These are phyloP conservation scores for Diabrotica virgifera DNA, from an alignment of 1,140 invertebrate species.

Conservation along the genomic window DNA sequence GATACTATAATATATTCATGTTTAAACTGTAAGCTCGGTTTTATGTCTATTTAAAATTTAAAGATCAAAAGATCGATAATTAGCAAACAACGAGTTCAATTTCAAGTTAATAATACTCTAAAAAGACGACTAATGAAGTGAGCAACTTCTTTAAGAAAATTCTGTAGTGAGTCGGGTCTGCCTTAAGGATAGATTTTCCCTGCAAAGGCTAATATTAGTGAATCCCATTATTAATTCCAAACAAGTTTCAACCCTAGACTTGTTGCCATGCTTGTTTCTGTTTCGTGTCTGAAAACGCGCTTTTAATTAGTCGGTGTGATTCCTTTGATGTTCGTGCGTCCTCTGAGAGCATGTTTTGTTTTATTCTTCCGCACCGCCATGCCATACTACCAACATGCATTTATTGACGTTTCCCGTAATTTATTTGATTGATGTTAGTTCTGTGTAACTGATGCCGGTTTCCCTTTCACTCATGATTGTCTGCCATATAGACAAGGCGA, in stretches of 20 bases:
- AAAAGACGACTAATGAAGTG: not conserved
- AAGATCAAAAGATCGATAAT: too few species aligned
- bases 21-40: too few species aligned
- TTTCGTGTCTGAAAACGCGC: not conserved
- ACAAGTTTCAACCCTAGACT: not conserved
- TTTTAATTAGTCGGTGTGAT: slow-evolving; percentile 2
- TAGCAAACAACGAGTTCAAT: too few species aligned
- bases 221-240: not conserved
- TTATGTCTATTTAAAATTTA: too few species aligned
- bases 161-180: not conserved
- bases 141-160: not conserved
- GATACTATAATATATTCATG: too few species aligned
- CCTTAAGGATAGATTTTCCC: not conserved
- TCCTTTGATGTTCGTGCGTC: not conserved
- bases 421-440: not conserved
- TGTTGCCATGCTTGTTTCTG: not conserved
- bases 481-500: too few species aligned
- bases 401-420: not conserved
- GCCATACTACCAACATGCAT: not conserved
- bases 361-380: not conserved
- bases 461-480: too few species aligned
- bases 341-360: not conserved
- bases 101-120: not conserved
- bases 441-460: not conserved
- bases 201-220: not conserved